Base-by-base conservation (phyloP, 2,113 vertebrate species). In the Melanotaenia duboulayi region DNA sequence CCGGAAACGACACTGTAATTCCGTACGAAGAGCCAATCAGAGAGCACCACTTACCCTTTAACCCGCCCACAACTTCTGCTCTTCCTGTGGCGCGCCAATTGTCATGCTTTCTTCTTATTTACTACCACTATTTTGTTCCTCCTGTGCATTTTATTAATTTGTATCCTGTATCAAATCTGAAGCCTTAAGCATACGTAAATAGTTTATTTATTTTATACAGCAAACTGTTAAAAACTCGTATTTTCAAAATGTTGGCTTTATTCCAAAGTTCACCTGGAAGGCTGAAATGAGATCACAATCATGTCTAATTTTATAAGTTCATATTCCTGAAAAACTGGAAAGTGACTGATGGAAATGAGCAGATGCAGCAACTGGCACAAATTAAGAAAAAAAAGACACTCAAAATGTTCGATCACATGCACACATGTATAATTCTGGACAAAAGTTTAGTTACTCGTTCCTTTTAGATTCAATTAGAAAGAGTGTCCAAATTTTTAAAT, bases 271-370 rank as follows among this genome's bases (percentile, higher is more conserved):
- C 75, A 58, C 44, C 60, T 50, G 75, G 10, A 83, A 85, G 81
- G 19, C 63, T 67, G 58, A 11, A 65, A 44, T 42, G 59, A 2
- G 9, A 71, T 72, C 52, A 80, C 60, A 60, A 61, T 64, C 16
- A 55, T 60, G n/a, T 48, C 9, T 8, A 85, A 68, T 65, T 86
- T 80, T 84, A 91, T 89, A 91, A 91, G 60, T 82, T 77, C 59
- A 4, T 63, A 44, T 66, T 67, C 28, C 55, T 57, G 44, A 58
- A 85, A 65, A 60, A 19, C 8, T 55, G 35, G 63, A 71, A 17
- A 1, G 42, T 20, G 10, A 48, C 49, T 22, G 7, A 42, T 77
- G 24, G 32, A 70, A 74, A 65, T 68, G 16, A 70, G 16, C 2
- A 64, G 4, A 70, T 40, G 20, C 42, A 28, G 19, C 56, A 71